These are phyloP conservation scores for Pyrochroa serraticornis DNA, from an alignment of 2,888 invertebrate genomes.

Conservation along the genomic window DNA sequence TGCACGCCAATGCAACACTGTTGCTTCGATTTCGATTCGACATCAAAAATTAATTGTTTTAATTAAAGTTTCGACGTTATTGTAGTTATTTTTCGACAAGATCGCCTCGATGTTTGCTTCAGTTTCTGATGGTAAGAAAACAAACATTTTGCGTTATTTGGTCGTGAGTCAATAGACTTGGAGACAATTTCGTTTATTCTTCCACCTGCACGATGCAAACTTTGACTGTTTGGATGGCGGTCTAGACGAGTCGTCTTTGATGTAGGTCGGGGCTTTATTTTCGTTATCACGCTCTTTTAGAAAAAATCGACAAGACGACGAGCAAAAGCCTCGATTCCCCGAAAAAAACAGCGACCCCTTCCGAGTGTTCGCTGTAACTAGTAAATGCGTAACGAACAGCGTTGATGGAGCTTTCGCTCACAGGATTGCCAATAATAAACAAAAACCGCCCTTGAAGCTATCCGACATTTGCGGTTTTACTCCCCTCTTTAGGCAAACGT, in stretches of 20 bases:
- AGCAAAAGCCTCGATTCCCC: too few species aligned
- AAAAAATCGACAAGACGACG: too few species aligned
- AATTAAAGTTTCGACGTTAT: neutral
- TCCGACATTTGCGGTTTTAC: too few species aligned
- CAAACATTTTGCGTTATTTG: conserved; percentile 28
- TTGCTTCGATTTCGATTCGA: conserved; percentile 12
- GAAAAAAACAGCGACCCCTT: too few species aligned
- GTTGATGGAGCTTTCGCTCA: too few species aligned
- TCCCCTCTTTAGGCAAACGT: too few species aligned
- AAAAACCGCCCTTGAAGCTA: too few species aligned
- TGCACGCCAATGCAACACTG: conserved; percentile 18
- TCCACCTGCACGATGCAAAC: conserved; percentile 27
- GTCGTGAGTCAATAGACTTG: conserved; percentile 27
- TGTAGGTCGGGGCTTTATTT: conserved; percentile 15
- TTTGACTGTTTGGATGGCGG: conserved; percentile 16
- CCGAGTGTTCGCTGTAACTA: too few species aligned
- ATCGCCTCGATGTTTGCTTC: too few species aligned
- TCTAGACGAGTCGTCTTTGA: conserved; percentile 25
- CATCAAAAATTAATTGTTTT: neutral
- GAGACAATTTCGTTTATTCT: conserved; percentile 29
- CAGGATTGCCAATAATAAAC: too few species aligned
- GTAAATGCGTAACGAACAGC: too few species aligned
- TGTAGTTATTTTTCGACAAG: too few species aligned
- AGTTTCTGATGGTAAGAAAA: conserved; percentile 19
- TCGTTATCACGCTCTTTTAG: conserved; percentile 1